phyloP scores from a whole-genome alignment of 2,888 invertebrate genomes.

The Geophilus truncorum region DNA sequence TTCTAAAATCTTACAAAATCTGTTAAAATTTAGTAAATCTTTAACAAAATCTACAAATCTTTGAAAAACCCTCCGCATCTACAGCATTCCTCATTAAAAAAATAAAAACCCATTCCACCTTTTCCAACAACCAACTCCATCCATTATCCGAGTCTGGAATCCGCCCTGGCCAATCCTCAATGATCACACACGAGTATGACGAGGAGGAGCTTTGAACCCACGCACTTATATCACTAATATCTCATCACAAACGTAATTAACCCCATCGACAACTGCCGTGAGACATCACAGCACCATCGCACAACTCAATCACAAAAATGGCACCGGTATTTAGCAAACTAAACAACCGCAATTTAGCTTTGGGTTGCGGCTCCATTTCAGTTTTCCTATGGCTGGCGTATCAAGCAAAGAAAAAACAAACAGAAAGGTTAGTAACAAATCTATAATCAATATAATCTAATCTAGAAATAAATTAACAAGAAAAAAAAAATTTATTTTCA shows the following conservation, averaged over 20 bases:
- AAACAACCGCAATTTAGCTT: constrained; percentile 6
- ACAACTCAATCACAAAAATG: constrained; percentile 9
- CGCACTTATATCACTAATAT: background rate
- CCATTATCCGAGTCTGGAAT: too few species aligned
- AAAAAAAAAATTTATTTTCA: background rate
- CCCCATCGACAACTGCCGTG: background rate
- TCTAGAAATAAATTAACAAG: too few species aligned
- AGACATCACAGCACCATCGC: background rate
- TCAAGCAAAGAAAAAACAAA: background rate
- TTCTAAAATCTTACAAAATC: too few species aligned
- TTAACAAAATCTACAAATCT: too few species aligned
- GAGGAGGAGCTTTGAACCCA: too few species aligned
- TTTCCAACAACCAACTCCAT: too few species aligned
- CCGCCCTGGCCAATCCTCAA: too few species aligned
- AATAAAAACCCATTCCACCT: too few species aligned
- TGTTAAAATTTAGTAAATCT: too few species aligned
- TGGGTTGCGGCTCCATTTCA: constrained; percentile 29
- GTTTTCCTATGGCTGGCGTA: constrained; percentile 30
- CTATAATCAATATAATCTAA: background rate
- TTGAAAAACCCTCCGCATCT: too few species aligned
- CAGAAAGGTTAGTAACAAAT: background rate
- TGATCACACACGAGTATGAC: too few species aligned
- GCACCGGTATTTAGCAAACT: constrained; percentile 35
- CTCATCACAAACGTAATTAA: background rate
- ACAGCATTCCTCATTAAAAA: too few species aligned